Evolutionary conservation across 2,888 invertebrate genomes (phyloP).

Genomic region (Megastigmus dorsalis): DNA sequence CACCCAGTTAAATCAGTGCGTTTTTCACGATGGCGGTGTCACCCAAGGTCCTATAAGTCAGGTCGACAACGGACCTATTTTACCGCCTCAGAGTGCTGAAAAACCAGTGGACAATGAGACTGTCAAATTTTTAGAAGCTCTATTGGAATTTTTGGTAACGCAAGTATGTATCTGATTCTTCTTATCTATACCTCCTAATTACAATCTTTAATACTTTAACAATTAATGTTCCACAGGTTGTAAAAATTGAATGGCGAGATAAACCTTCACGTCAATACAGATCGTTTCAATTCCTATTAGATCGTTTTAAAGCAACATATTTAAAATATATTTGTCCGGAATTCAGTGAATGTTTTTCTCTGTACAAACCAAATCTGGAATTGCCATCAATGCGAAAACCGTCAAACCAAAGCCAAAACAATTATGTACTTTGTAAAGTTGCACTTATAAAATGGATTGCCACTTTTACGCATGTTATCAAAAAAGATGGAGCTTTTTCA

Average conservation of each 20-base stretch:
- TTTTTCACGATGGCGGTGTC: slow-evolving; percentile 83
- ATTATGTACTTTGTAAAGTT: slow-evolving; percentile 85
- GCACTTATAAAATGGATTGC: slow-evolving; percentile 90
- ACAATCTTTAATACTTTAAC: neutral
- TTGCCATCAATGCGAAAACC: slow-evolving; percentile 85
- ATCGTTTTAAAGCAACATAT: slow-evolving; percentile 93
- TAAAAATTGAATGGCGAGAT: slow-evolving; percentile 93
- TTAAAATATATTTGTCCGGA: slow-evolving; percentile 92
- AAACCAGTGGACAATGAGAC: slow-evolving; percentile 89
- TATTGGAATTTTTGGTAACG: slow-evolving; percentile 93
- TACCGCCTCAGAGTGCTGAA: slow-evolving; percentile 90
- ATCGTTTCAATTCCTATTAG: slow-evolving; percentile 92
- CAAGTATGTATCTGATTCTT: slow-evolving; percentile 81
- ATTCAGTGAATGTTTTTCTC: slow-evolving; percentile 85
- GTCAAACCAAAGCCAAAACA: slow-evolving; percentile 74
- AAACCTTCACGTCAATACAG: slow-evolving; percentile 86
- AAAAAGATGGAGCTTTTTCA: slow-evolving; percentile 76
- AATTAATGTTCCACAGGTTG: slow-evolving; percentile 75
- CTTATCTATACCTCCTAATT: neutral
- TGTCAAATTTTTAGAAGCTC: slow-evolving; percentile 89
- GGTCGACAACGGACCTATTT: slow-evolving; percentile 86
- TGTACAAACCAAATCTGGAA: slow-evolving; percentile 89
- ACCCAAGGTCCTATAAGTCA: slow-evolving; percentile 83
- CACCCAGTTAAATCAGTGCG: slow-evolving; percentile 69
- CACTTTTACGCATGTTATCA: slow-evolving; percentile 86